Base-by-base conservation (phyloP, 2,113 vertebrate genomes). In the Tyrannus savana region DNA sequence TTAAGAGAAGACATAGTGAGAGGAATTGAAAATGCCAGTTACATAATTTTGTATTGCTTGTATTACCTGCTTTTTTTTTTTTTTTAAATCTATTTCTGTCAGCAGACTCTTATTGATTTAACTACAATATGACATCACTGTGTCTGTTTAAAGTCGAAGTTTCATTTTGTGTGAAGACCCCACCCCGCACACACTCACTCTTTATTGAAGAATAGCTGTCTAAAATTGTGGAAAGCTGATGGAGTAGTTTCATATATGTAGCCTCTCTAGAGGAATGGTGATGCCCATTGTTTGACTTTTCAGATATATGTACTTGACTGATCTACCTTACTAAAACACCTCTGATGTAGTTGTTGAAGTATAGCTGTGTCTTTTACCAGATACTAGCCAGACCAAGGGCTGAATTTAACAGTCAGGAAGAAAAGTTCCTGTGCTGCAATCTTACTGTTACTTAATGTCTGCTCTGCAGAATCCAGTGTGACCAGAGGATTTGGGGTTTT, bases 101-200 rank as follows among this genome's bases (percentile, higher is more conserved):
- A 66, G 46, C 46, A 63, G 62, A 46, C 28, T 72, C 4, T 69
- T 83, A 56, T 2, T 81, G 73, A 31, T 90, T 82, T 58, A 74
- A 37, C 53, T 69, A 1, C 46, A 41, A 31, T 10, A 22, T 72
- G 25, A 17, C 8, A 12, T 44, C 31, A 76, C 6, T 22, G 19
- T 75, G 24, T 46, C 22, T 73, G 33, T 63, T 83, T 44, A 50
- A 33, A 66, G 67, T 15, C 62, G 47, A 74, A 74, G 28, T 72
- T 62, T 27, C 33, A 75, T 83, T 72, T 59, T 56, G 23, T 72
- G 12, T 17, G 68, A 23, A 15, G 18, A 28, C 17, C 17, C 12
- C 17, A 19, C 1, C 6, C 23, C 0, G 0, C 23, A 23, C 14
- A 22, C 25, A 4, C 27, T 28, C 7, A 10, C 13, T 62, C 56